A percentile compares a stretch with the other conserved stretches of the same genome.
Evolutionary conservation across 2,888 invertebrate species (phyloP).

Genomic region (Heliconius sara): DNA sequence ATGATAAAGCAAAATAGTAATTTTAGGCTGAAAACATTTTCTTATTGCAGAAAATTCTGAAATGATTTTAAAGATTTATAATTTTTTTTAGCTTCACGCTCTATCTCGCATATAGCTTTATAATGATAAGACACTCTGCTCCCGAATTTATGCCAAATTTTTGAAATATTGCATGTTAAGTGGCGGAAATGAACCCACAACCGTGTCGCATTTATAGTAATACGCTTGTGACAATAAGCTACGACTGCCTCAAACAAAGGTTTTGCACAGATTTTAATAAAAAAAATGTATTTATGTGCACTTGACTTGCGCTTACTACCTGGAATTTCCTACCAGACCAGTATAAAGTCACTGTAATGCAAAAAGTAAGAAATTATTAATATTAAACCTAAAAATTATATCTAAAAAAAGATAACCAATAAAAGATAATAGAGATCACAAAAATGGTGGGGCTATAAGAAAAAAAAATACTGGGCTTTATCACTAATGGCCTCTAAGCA

Average conservation of each 20-base stretch:
- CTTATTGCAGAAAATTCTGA: background rate
- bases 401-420: constrained; percentile 1
- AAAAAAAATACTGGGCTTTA: constrained; percentile 42
- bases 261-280: background rate
- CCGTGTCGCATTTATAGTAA: background rate
- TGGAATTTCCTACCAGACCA: background rate
- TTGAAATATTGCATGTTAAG: no score
- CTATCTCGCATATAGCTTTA: no score
- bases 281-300: no score
- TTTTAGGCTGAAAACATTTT: background rate
- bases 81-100: background rate
- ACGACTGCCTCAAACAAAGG: background rate
- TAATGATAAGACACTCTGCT: no score
- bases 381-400: no score
- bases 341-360: background rate
- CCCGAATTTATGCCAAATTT: no score
- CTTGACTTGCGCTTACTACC: background rate
- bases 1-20: constrained; percentile 12
- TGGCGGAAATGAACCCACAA: background rate
- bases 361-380: no score
- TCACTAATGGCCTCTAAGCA: constrained; percentile 41
- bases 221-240: no score
- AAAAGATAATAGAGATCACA: constrained; percentile 35
- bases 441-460: constrained; percentile 25
- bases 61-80: background rate